Evolutionary conservation across 2,113 vertebrate species (phyloP).

Genomic region (Melozone crissalis): DNA sequence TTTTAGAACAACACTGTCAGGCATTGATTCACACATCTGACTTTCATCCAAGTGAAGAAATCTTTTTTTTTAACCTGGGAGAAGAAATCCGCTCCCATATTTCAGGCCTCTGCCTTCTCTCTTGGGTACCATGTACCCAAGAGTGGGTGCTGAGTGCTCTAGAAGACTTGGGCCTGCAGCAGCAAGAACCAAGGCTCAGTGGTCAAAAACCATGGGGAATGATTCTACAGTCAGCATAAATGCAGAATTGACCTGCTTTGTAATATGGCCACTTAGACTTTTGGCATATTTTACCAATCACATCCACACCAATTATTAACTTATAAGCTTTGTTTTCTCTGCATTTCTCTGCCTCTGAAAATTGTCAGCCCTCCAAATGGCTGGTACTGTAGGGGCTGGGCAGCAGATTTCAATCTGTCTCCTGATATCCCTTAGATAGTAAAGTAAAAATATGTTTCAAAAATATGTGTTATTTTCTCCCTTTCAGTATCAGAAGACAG

Average conservation of each 20-base stretch:
- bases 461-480: neutral
- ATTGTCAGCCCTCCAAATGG: neutral
- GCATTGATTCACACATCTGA: neutral
- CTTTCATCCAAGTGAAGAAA: neutral
- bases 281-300: neutral
- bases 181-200: neutral
- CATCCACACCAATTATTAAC: neutral
- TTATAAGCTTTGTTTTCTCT: neutral
- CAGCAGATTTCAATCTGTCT: neutral
- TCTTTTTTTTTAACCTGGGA: neutral
- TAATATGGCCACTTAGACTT: neutral
- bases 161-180: neutral
- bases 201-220: neutral
- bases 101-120: neutral
- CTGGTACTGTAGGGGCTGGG: neutral
- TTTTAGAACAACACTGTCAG: neutral
- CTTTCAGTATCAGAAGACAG: neutral
- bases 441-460: neutral
- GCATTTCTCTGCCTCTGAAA: neutral
- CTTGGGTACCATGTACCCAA: neutral
- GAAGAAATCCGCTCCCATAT: neutral
- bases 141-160: neutral
- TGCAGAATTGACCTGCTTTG: neutral
- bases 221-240: neutral
- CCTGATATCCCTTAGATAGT: neutral